These are phyloP conservation scores for Nemotelus nigrinus DNA, from an alignment of 2,888 invertebrate species.

Conservation along the genomic window DNA sequence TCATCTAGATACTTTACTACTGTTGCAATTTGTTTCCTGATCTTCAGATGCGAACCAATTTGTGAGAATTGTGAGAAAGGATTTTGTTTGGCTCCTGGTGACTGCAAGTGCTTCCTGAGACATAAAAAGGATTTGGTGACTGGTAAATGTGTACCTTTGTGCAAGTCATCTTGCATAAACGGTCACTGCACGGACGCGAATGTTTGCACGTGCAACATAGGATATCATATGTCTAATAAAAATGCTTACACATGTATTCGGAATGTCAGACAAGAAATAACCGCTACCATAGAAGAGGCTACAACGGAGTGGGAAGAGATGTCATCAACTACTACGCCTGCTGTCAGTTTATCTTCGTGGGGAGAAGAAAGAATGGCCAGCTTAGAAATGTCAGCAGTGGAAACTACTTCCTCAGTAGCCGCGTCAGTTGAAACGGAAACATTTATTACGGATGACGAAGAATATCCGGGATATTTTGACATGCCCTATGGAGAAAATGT, in stretches of 20 bases:
- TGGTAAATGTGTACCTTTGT: background rate
- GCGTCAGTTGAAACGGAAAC: too few relatives aligned
- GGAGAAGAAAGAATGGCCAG: too few relatives aligned
- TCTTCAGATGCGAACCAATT: conserved; percentile 55
- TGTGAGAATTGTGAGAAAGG: conserved; percentile 62
- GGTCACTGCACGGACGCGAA: conserved; percentile 60
- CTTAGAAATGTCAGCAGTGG: too few relatives aligned
- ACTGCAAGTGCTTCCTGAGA: conserved; percentile 53
- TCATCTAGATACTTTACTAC: background rate
- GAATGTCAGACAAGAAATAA: background rate
- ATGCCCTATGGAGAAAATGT: too few relatives aligned
- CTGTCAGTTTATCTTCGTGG: too few relatives aligned
- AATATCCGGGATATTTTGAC: too few relatives aligned
- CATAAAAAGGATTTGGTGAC: conserved; percentile 20
- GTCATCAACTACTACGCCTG: too few relatives aligned
- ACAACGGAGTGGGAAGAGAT: too few relatives aligned
- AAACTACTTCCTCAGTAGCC: too few relatives aligned
- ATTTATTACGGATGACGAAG: too few relatives aligned
- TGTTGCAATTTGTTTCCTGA: background rate
- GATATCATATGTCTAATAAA: conserved; percentile 40
- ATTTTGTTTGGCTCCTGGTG: conserved; percentile 59
- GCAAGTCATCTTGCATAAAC: conserved; percentile 56
- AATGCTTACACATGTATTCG: background rate
- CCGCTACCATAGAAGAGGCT: too few relatives aligned
- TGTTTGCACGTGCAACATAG: conserved; percentile 52